phyloP scores from a whole-genome alignment of 2,888 invertebrate genomes.

The Oscheius sp. region DNA sequence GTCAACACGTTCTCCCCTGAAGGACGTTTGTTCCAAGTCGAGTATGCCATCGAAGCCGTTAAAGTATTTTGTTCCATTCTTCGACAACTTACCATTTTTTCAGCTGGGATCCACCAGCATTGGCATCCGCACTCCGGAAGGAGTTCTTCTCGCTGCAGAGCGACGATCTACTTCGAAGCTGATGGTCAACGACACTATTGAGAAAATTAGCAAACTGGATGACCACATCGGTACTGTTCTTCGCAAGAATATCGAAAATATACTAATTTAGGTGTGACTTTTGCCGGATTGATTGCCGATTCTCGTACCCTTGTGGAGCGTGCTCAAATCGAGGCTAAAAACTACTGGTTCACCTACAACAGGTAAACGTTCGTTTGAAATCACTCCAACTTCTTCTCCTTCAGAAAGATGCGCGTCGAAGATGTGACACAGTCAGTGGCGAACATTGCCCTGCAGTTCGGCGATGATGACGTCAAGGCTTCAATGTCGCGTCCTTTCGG shows the following conservation, averaged over 20 bases:
- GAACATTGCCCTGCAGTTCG: slow-evolving; percentile 98
- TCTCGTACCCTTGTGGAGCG: slow-evolving; percentile 92
- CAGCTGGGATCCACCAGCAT: slow-evolving; percentile 95
- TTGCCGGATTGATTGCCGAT: slow-evolving; percentile 91
- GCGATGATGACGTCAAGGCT: slow-evolving; percentile 92
- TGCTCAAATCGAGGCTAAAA: slow-evolving; percentile 88
- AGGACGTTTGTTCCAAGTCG: slow-evolving; percentile 93
- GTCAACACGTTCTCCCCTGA: slow-evolving; percentile 99
- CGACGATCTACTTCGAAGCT: slow-evolving; percentile 95
- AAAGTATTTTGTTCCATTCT: slow-evolving; percentile 78
- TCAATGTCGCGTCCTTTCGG: slow-evolving; percentile 93
- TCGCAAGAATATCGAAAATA: background rate
- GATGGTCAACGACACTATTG: slow-evolving; percentile 95
- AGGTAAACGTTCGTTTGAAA: slow-evolving; percentile 29
- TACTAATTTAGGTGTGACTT: slow-evolving; percentile 62
- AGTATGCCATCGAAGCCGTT: slow-evolving; percentile 99
- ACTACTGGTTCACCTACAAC: slow-evolving; percentile 73
- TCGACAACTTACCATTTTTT: slow-evolving; percentile 35
- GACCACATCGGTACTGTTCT: slow-evolving; percentile 84
- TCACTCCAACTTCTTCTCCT: background rate
- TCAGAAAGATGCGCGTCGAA: slow-evolving; percentile 80
- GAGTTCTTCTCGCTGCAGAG: slow-evolving; percentile 95
- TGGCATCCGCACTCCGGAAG: slow-evolving; percentile 94
- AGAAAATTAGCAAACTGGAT: slow-evolving; percentile 98
- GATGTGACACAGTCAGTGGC: slow-evolving; percentile 98